phyloP scores from a whole-genome alignment of 1,140 invertebrate genomes.

The Caenorhabditis inopinata region DNA sequence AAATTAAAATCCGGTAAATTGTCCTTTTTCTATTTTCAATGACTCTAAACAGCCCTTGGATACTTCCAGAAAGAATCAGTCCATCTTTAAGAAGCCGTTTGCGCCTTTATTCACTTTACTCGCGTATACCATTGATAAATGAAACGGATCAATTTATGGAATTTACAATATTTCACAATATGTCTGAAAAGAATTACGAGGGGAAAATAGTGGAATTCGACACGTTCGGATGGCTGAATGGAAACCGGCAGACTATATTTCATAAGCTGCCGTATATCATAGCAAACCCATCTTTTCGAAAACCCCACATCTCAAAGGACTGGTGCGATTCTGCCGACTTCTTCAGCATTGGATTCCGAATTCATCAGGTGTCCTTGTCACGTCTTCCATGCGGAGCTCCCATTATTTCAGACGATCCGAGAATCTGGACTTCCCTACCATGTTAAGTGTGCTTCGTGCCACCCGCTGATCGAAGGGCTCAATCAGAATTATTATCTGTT shows the following conservation, averaged over 20 bases:
- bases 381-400: too few relatives aligned
- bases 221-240: neutral
- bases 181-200: neutral
- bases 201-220: neutral
- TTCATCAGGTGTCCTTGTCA: neutral
- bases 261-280: constrained; percentile 6
- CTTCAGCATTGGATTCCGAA: neutral
- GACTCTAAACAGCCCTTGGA: too few relatives aligned
- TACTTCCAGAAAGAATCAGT: neutral
- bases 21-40: too few relatives aligned
- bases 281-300: neutral
- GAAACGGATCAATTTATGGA: neutral
- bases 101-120: neutral
- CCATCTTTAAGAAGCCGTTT: too few relatives aligned
- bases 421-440: neutral
- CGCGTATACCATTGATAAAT: neutral
- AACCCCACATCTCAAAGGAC: neutral
- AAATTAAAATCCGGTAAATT: too few relatives aligned
- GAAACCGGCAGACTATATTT: neutral
- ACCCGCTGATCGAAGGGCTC: constrained; percentile 7
- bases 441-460: neutral
- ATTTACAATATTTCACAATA: neutral
- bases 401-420: neutral
- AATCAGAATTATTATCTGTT: neutral
- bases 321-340: neutral